Evolutionary conservation across 2,797 vertebrate genomes (phyloP).

Genomic region (Calcarius lapponicus): DNA sequence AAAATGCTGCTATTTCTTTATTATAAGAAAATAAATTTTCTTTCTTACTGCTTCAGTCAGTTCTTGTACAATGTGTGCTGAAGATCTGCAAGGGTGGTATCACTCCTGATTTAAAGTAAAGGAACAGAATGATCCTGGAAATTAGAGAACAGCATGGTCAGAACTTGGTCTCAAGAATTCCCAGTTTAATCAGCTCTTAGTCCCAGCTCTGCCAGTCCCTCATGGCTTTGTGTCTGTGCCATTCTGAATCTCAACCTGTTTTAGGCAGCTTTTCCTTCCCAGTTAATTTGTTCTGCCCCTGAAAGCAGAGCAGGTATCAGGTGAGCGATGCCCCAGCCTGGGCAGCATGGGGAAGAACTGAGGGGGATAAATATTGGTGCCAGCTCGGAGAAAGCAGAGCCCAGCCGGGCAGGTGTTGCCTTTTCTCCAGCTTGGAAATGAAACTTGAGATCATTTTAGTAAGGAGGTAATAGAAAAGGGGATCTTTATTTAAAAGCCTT

Average conservation of each 20-base stretch:
- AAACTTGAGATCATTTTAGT: background rate
- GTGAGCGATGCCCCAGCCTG: background rate
- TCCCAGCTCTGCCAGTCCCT: background rate
- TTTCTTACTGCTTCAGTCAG: background rate
- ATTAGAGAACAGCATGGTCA: background rate
- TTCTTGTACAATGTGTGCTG: background rate
- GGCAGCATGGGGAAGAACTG: background rate
- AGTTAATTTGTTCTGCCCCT: background rate
- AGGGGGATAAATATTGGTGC: background rate
- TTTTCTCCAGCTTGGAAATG: background rate
- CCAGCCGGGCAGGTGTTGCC: background rate
- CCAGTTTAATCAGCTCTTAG: background rate
- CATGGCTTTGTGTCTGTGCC: background rate
- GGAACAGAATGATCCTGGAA: background rate
- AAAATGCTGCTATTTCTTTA: background rate
- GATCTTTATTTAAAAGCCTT: background rate
- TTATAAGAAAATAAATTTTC: background rate
- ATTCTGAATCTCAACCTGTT: background rate
- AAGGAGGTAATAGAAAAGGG: background rate
- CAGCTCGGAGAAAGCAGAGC: background rate
- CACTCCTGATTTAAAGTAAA: background rate
- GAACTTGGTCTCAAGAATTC: background rate
- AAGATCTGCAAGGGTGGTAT: background rate
- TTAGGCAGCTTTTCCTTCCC: background rate
- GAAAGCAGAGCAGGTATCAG: background rate